Evolutionary conservation across 64 coral and sea anemone species (phyloP).

Genomic region (Dendrophyllia cribrosa): DNA sequence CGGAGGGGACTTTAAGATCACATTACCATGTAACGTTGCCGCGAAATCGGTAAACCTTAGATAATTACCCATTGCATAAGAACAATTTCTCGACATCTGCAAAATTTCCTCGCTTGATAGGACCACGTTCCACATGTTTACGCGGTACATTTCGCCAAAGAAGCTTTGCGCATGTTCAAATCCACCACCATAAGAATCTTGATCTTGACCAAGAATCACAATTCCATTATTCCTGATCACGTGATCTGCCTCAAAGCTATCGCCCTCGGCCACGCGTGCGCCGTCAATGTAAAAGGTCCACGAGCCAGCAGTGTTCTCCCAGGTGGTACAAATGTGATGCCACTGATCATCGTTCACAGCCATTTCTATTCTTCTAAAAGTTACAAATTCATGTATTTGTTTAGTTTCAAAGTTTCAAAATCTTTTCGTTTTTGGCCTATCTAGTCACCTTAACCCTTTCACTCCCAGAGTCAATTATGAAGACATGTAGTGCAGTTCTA

Average conservation of each 20-base stretch:
- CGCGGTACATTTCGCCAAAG: background rate
- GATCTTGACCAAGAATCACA: conserved; percentile 1
- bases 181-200: conserved; percentile 8
- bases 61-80: background rate
- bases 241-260: background rate
- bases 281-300: background rate
- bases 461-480: no score
- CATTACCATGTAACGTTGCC: conserved; percentile 5
- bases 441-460: no score
- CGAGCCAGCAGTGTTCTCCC: background rate
- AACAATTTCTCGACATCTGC: background rate
- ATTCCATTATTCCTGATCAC: background rate
- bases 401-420: no score
- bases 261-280: background rate
- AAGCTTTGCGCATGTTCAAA: conserved; percentile 1
- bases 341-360: background rate
- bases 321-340: background rate
- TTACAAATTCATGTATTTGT: no score
- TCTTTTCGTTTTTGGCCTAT: no score
- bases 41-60: conserved; percentile 4
- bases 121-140: conserved; percentile 36
- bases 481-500: no score
- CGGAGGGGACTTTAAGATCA: background rate
- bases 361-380: no score
- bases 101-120: conserved; percentile 8